Base-by-base conservation (phyloP, 2,113 vertebrate genomes). In the Melospiza georgiana region DNA sequence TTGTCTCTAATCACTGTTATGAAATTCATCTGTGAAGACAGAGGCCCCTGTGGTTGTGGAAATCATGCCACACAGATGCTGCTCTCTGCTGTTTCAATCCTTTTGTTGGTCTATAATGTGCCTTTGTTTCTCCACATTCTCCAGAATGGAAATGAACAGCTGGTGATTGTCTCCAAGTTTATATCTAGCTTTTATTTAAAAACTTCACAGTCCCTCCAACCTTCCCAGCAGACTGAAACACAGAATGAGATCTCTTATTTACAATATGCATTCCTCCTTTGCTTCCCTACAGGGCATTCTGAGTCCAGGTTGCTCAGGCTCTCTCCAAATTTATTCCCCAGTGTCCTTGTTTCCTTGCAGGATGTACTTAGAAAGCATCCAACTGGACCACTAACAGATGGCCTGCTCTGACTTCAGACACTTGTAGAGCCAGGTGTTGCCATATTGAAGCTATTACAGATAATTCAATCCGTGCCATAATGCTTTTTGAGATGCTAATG, bases 401-500 rank as follows among this genome's bases (percentile, higher is more conserved):
- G 93, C 28, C 68, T 94, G 54, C 84, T 90, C 87, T 95, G 92
- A 84, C 84, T 97, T 83, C 75, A 95, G 86, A 90, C 85, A 94
- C 92, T 88, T 92, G 76, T 84, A 90, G 89, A 89, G 81, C 72
- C 80, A 96, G 89, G 92, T 95, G 87, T 88, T 95, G 58, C 81
- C 92, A 88, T 91, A 92, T 59, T 92, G 93, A 95, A 87, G 87
- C 75, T 75, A 95, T 96, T 97, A 90, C 54, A 91, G 87, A 86
- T 71, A 94, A 95, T 88, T 91, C 89, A 91, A 57, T 88, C 87
- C 62, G 37, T 66, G 83, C 63, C 72, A 87, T 46, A 59, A 66
- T 77, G 82, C 58, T 94, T 94, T 96, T 95, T 80, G 90, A 96
- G 90, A 94, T 95, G 83, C 52, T 93, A 93, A 95, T 92, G 69